Conservation (phyloP, 2,113 vertebrate genomes). For the Charina bottae region DNA sequence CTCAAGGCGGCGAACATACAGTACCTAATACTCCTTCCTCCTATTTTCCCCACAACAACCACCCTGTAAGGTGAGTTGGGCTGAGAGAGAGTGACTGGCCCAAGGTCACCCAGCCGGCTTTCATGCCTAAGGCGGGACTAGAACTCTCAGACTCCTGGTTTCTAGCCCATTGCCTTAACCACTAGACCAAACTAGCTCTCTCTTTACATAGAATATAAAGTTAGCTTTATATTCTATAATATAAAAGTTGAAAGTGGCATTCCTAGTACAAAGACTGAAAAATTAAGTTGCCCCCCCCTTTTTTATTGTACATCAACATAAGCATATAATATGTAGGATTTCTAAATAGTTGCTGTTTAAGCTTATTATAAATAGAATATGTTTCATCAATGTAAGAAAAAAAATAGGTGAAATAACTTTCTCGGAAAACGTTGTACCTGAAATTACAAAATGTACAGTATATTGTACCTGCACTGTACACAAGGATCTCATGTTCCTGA, state of each 20-base stretch:
- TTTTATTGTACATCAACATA: not conserved
- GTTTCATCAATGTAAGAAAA: not conserved
- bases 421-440: not conserved
- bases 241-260: rapidly evolving
- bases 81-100: no score
- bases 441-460: not conserved
- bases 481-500: constrained; percentile 7
- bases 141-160: no score
- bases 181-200: no score
- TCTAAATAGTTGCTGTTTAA: not conserved
- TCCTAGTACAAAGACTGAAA: constrained; percentile 7
- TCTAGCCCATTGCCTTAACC: no score
- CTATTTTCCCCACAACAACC: no score
- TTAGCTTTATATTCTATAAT: not conserved
- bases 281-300: not conserved
- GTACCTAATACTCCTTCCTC: no score
- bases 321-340: not conserved
- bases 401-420: rapidly evolving
- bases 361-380: no score
- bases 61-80: no score
- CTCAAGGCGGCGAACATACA: no score
- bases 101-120: no score
- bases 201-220: no score
- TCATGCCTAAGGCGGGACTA: no score
- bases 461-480: constrained; percentile 2